Percentiles rank a stretch among this genome's conserved stretches.
Evolutionary conservation across 2,888 invertebrate genomes (phyloP).

Genomic region (Limenitis camilla): DNA sequence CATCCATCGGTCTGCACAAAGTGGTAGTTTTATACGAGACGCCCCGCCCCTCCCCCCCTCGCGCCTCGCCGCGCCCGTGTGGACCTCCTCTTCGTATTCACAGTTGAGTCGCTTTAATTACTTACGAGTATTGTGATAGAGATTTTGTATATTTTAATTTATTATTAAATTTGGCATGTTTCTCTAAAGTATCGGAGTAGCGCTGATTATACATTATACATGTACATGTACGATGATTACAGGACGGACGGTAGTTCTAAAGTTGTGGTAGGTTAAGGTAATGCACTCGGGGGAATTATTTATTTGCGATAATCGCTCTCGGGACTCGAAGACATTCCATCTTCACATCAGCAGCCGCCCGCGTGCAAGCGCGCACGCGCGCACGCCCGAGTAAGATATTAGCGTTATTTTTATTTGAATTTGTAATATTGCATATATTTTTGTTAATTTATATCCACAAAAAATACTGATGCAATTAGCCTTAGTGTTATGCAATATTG

Average conservation of each 20-base stretch:
- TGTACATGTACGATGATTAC: slow-evolving; percentile 59
- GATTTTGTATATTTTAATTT: slow-evolving; percentile 75
- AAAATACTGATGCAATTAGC: slow-evolving; percentile 74
- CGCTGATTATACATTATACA: too few relatives aligned
- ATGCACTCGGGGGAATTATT: slow-evolving; percentile 56
- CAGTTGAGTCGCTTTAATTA: slow-evolving; percentile 74
- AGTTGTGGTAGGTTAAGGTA: slow-evolving; percentile 68
- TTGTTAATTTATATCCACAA: slow-evolving; percentile 73
- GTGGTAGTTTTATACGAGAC: slow-evolving; percentile 45
- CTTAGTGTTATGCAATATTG: slow-evolving; percentile 75
- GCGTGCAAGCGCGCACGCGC: slow-evolving; percentile 41
- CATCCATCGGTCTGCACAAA: slow-evolving; percentile 52
- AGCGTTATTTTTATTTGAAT: slow-evolving; percentile 72
- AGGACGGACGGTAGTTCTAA: slow-evolving; percentile 61
- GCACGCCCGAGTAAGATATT: slow-evolving; percentile 73
- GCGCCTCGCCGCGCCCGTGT: not conserved
- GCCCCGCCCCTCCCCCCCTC: not conserved
- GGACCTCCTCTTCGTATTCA: slow-evolving; percentile 55
- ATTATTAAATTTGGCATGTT: slow-evolving; percentile 72
- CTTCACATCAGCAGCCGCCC: slow-evolving; percentile 36
- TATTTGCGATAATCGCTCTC: slow-evolving; percentile 38
- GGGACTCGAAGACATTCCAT: slow-evolving; percentile 57
- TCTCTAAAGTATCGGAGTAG: slow-evolving; percentile 59
- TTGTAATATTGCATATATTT: slow-evolving; percentile 73
- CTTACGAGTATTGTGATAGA: slow-evolving; percentile 76